Evolutionary conservation across 2,888 invertebrate species (phyloP).

Genomic region (Andricus quercusramuli): DNA sequence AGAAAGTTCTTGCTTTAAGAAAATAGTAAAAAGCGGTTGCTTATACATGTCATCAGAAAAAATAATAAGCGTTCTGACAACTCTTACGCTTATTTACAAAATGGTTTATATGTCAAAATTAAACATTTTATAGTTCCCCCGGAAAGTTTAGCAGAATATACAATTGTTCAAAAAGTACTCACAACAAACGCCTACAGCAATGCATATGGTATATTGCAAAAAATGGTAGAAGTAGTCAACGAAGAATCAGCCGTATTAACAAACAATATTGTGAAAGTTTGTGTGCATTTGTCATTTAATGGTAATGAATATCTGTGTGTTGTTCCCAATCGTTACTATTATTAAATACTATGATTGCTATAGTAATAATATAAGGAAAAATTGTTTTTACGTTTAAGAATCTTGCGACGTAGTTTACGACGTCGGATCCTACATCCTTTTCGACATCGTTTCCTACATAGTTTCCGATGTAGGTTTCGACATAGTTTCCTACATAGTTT

Average conservation of each 20-base stretch:
- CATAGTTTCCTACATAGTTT: too few species aligned
- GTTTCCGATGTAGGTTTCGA: too few species aligned
- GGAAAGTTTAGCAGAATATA: slow-evolving; percentile 32
- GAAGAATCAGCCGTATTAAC: neutral
- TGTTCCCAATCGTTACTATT: slow-evolving; percentile 36
- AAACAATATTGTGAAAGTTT: slow-evolving; percentile 32
- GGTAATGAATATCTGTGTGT: slow-evolving; percentile 21
- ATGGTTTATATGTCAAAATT: slow-evolving; percentile 31
- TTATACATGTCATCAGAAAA: slow-evolving; percentile 40
- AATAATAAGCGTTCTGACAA: slow-evolving; percentile 28
- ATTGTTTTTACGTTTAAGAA: too few species aligned
- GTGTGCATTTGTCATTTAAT: slow-evolving; percentile 28
- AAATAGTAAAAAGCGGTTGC: slow-evolving; percentile 43
- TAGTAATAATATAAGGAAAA: too few species aligned
- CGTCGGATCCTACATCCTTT: too few species aligned
- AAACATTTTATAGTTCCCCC: slow-evolving; percentile 41
- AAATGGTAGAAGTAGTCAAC: slow-evolving; percentile 12
- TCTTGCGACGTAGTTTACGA: too few species aligned
- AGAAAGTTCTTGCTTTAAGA: slow-evolving; percentile 29
- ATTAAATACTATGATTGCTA: neutral
- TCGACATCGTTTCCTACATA: too few species aligned
- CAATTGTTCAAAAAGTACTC: slow-evolving; percentile 38
- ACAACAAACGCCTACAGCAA: slow-evolving; percentile 32
- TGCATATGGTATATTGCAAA: slow-evolving; percentile 20
- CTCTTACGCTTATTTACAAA: slow-evolving; percentile 41